Base-by-base conservation (phyloP, 2,888 invertebrate species). In the Anagyrus pseudococci region DNA sequence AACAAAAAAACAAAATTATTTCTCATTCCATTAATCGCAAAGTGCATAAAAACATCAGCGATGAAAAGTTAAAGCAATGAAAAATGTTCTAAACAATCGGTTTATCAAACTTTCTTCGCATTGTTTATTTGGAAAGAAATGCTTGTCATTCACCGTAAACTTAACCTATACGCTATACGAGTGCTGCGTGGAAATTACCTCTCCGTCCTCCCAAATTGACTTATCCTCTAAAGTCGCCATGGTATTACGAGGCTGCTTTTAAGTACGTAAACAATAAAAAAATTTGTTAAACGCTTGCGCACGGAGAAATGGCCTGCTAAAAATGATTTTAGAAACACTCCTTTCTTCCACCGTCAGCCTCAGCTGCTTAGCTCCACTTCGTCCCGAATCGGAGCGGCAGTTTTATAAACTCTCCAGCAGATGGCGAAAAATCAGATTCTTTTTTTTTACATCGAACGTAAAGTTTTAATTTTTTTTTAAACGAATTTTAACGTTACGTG, bases 131-230 rank as follows among this genome's bases (percentile, higher is more conserved):
- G 26, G 1, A 26, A 64, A 71, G 66, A 74, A 72, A 20, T 72
- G 75, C 75, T 75, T 75, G 75, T 76, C 76, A 76, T 75, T 69
- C 66, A 33, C 52, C 13, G 10, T 1, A 55, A 37, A 64, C 69
- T 56, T 76, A 77, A 77, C 76, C 58, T 56, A 46, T n/a, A 25
- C 22, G 43, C 10, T 47, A 23, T 6, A 47, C 15, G 19, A 2
- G 22, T 23, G 20, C 20, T 13, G 2, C 13, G 2, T 46, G 13
- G 22, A 13, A 71, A 64, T 67, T 76, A 82, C 82, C 77, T 80
- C 80, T 64, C 77, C 78, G 65, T 81, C 81, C 64, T 82, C 82
- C 82, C 82, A 82, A 47, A 82, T 75, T 15, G 79, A 78, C 69
- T 81, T 81, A 59, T 82, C 82, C 69, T 82, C 82, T 19, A 82